Evolutionary conservation across 2,797 vertebrate genomes (phyloP).

Genomic region (Sphaeramia orbicularis): DNA sequence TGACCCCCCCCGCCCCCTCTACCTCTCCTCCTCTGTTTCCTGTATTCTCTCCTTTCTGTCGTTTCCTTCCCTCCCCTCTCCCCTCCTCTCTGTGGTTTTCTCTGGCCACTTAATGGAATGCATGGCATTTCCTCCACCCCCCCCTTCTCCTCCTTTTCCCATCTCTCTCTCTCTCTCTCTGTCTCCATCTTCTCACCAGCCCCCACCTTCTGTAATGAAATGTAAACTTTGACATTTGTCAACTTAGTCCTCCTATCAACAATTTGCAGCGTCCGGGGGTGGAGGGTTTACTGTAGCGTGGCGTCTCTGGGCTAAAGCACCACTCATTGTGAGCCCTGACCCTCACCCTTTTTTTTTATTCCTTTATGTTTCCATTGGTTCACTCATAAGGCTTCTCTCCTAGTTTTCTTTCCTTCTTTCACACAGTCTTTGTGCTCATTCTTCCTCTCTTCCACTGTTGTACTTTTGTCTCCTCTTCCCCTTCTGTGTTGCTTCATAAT

Average conservation of each 20-base stretch:
- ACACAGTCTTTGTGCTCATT: constrained; percentile 27
- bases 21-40: constrained; percentile 49
- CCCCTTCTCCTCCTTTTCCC: constrained; percentile 23
- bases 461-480: constrained; percentile 49
- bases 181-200: constrained; percentile 34
- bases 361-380: constrained; percentile 24
- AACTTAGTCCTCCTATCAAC: constrained; percentile 65
- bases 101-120: constrained; percentile 82
- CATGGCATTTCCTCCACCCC: constrained; percentile 68
- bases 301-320: constrained; percentile 47
- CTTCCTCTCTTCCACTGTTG: constrained; percentile 51
- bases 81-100: constrained; percentile 63
- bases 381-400: constrained; percentile 20
- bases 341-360: constrained; percentile 43
- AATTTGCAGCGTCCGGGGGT: constrained; percentile 34
- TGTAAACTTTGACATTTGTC: constrained; percentile 82
- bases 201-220: constrained; percentile 73
- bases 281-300: constrained; percentile 54
- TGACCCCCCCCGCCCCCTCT: constrained; percentile 2
- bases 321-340: constrained; percentile 45
- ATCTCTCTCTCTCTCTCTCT: constrained; percentile 4
- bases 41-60: constrained; percentile 57
- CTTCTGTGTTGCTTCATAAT: constrained; percentile 59
- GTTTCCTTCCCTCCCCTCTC: constrained; percentile 46
- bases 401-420: constrained; percentile 18